Evolutionary conservation across 2,797 vertebrate genomes (phyloP).

Genomic region (Peromyscus attwateri): DNA sequence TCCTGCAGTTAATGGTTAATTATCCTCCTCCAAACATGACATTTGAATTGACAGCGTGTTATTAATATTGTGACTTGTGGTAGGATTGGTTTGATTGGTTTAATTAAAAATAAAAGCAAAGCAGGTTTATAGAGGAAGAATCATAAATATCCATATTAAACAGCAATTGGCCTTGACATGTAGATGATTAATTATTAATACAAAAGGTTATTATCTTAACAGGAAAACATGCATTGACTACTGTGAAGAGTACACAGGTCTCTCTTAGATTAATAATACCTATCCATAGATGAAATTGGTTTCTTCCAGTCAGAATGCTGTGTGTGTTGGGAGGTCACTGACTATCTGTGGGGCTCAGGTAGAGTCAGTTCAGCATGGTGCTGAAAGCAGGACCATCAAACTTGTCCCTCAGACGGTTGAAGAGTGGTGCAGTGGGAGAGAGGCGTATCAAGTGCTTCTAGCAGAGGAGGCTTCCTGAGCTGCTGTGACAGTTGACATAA

Average conservation of each 20-base stretch:
- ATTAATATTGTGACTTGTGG: background rate
- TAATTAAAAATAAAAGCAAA: conserved; percentile 30
- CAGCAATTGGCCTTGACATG: background rate
- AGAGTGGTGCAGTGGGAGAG: background rate
- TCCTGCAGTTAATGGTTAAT: background rate
- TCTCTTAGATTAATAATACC: background rate
- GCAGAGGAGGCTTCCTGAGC: background rate
- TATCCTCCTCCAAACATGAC: background rate
- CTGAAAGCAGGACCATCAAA: background rate
- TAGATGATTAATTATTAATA: background rate
- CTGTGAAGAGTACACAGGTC: background rate
- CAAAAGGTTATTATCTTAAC: background rate
- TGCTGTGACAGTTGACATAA: background rate
- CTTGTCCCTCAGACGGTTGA: too few species aligned
- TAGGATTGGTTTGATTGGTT: background rate
- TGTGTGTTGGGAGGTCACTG: fast-evolving
- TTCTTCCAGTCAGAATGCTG: background rate
- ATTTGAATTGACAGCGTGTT: background rate
- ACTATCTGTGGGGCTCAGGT: background rate
- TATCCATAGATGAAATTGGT: background rate
- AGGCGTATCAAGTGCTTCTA: background rate
- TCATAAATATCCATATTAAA: background rate
- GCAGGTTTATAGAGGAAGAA: background rate
- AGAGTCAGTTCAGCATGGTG: background rate
- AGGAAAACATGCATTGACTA: background rate